Evolutionary conservation across 30 jellyfish, hydroid and myxozoan species (phyloP), one percentile per base, ranked within the genome.

Genomic region (Hydra vulgaris): DNA sequence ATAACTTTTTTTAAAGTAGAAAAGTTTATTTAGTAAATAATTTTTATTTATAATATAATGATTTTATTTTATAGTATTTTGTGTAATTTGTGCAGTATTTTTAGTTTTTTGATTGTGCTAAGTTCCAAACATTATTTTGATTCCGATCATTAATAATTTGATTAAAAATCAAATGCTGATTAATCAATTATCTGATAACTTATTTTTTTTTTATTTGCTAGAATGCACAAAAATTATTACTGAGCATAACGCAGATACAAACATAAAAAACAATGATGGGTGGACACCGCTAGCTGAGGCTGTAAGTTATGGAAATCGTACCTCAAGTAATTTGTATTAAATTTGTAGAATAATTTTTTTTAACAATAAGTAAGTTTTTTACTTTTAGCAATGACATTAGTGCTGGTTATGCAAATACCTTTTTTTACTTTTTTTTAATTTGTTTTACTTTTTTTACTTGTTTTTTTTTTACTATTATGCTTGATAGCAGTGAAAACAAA

Each of bases 221-320:
- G 98, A 92, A 8, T 87, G 98, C 80, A 77, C 81, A 3, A 78
- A 77, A 17, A 54, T 87, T 1, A 75, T 92, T 66, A 67, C 89
- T 20, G 78, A 73, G 85, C 86, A 79, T 80, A 88, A 94, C 0
- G 96, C 96, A 23, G 96, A 86, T 67, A 80, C 91, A 55, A 92
- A 72, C 87, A 71, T 92, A 70, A 92, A 92, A 69, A 92, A 92
- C 74, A 71, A 56, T 27, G 84, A 89, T 81, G 98, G 98, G 72
- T 92, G 98, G 98, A 92, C 98, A 18, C 98, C 98, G 40, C 71
- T 92, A 75, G 98, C 98, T 26, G 98, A 92, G 75, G 94, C 98
- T 0, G 98, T 92, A 26, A 92, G 98, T 74, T 92, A 82, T 87
- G 98, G 98, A 7, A 92, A 87, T 54, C 69, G 98, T 40, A 85